Percentiles rank a stretch among this genome's conserved stretches.
Evolutionary conservation across 2,888 invertebrate species (phyloP).

Genomic region (Alcis repandata): DNA sequence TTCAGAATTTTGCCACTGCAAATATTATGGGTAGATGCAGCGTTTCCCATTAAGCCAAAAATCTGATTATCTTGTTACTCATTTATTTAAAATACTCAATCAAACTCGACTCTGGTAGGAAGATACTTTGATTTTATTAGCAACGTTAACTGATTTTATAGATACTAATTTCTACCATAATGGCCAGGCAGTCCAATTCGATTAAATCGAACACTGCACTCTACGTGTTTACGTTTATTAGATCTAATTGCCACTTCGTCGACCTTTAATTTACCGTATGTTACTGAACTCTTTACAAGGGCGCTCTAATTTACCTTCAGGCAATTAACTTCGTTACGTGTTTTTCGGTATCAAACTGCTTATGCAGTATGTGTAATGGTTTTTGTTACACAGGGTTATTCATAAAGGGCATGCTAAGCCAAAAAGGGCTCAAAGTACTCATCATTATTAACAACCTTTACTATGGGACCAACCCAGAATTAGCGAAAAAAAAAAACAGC

Average conservation of each 20-base stretch:
- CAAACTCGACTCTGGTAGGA: no score
- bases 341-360: slow-evolving; percentile 25
- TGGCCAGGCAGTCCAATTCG: not conserved
- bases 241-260: slow-evolving; percentile 27
- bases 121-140: no score
- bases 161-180: not conserved
- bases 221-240: slow-evolving; percentile 3
- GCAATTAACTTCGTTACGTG: slow-evolving; percentile 36
- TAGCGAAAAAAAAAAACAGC: no score
- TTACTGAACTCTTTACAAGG: slow-evolving; percentile 49
- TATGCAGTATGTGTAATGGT: slow-evolving; percentile 10
- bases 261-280: slow-evolving; percentile 29
- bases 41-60: no score
- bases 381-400: slow-evolving; percentile 35
- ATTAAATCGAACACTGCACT: slow-evolving; percentile 9
- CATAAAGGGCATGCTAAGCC: no score
- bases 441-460: no score
- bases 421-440: no score
- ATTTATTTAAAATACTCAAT: no score
- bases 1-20: no score
- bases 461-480: no score
- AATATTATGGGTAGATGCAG: no score
- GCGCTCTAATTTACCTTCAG: slow-evolving; percentile 51
- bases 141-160: not conserved
- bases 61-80: no score